Evolutionary conservation across 2,888 invertebrate genomes (phyloP).

Genomic region (Volucella inflata): DNA sequence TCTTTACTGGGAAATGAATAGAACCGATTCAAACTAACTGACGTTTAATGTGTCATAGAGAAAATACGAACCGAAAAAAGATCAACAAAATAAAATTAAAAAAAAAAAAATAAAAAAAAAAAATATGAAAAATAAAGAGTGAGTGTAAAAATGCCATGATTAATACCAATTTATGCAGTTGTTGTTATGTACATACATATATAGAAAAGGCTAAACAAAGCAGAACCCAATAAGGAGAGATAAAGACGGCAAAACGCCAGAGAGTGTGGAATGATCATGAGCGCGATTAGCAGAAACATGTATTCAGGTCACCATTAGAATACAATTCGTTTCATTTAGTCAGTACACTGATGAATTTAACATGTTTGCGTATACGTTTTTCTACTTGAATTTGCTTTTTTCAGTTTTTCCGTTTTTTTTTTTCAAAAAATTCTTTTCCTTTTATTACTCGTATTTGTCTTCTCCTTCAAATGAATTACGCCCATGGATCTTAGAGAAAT

Average conservation of each 20-base stretch:
- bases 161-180: conserved; percentile 50
- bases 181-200: background rate
- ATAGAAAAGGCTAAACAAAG: background rate
- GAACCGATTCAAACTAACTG: conserved; percentile 56
- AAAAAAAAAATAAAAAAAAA: background rate
- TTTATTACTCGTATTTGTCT: background rate
- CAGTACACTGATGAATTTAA: conserved; percentile 57
- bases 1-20: conserved; percentile 44
- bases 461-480: background rate
- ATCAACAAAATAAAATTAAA: background rate
- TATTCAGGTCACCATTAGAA: conserved; percentile 62
- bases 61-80: conserved; percentile 7
- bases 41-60: conserved; percentile 49
- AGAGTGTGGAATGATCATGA: conserved; percentile 45
- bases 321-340: conserved; percentile 62
- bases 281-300: conserved; percentile 61
- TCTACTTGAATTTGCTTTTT: background rate
- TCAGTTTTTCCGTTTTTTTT: background rate
- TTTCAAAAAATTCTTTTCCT: background rate
- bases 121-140: conserved; percentile 24
- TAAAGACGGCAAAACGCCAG: conserved; percentile 15
- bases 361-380: conserved; percentile 15
- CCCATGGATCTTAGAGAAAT: background rate
- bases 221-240: background rate
- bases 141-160: conserved; percentile 44